Conservation (phyloP, 2,888 invertebrate genomes). For the Neuroscelio doddi region DNA sequence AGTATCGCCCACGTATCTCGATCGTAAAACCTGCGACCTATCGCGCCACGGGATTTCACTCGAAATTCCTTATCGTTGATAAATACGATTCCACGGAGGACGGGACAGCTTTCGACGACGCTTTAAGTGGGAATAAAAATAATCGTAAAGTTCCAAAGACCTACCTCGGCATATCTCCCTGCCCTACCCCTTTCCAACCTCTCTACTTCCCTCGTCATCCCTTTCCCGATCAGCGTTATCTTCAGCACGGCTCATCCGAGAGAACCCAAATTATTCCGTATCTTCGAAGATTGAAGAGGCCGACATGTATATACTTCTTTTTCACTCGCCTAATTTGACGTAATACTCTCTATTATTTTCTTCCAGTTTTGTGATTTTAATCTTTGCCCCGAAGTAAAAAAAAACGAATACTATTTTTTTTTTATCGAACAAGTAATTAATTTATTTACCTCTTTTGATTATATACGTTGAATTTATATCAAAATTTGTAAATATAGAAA, state of each 20-base stretch:
- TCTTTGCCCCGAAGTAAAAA: no score
- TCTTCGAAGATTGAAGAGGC: conserved; percentile 22
- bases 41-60: conserved; percentile 50
- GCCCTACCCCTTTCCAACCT: no score
- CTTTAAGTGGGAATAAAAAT: conserved; percentile 57
- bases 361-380: no score
- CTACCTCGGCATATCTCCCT: conserved; percentile 31
- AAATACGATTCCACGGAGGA: conserved; percentile 49
- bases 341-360: conserved; percentile 29
- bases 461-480: no score
- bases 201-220: conserved; percentile 5
- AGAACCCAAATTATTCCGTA: conserved; percentile 31
- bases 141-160: conserved; percentile 54
- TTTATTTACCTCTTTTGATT: no score
- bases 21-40: conserved; percentile 53
- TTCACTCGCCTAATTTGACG: conserved; percentile 39
- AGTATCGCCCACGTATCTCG: conserved; percentile 48
- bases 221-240: conserved; percentile 1
- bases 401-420: no score
- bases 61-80: conserved; percentile 56
- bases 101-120: conserved; percentile 46
- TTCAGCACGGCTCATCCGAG: conserved; percentile 27
- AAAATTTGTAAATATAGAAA: no score
- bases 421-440: no score
- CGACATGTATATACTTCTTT: conserved; percentile 31